Evolutionary conservation across 1,140 invertebrate genomes (phyloP).

Genomic region (Euschistus heros): DNA sequence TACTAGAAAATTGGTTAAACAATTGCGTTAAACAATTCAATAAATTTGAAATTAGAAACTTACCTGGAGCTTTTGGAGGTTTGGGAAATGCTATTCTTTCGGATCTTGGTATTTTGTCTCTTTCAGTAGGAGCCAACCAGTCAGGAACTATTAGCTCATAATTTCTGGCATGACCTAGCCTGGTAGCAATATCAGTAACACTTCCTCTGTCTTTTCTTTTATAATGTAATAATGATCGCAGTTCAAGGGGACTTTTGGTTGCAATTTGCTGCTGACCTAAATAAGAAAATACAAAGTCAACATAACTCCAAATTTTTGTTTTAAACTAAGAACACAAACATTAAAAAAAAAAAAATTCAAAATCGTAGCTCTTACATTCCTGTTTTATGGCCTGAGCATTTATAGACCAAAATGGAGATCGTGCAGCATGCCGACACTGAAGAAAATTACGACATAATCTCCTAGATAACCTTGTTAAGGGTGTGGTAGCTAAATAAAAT

Average conservation of each 20-base stretch:
- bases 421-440: constrained; percentile 70
- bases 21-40: not conserved
- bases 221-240: constrained; percentile 45
- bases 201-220: constrained; percentile 48
- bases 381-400: constrained; percentile 75
- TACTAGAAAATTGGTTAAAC: no score
- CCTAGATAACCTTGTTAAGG: constrained; percentile 75
- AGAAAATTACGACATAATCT: constrained; percentile 73
- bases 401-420: constrained; percentile 76
- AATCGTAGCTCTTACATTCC: constrained; percentile 51
- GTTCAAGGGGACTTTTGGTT: constrained; percentile 47
- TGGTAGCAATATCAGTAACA: constrained; percentile 66
- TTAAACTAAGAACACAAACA: not conserved
- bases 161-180: constrained; percentile 49
- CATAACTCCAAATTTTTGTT: not conserved
- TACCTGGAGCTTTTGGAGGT: constrained; percentile 70
- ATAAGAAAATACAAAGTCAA: constrained; percentile 19
- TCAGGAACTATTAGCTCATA: constrained; percentile 53
- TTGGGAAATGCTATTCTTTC: constrained; percentile 73
- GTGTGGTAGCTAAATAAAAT: constrained; percentile 84
- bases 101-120: constrained; percentile 64
- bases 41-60: not conserved
- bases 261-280: constrained; percentile 49
- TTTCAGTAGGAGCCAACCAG: constrained; percentile 71
- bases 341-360: not conserved